Base-by-base conservation (phyloP, 1,140 invertebrate species). In the Chrysomallon squamiferum region DNA sequence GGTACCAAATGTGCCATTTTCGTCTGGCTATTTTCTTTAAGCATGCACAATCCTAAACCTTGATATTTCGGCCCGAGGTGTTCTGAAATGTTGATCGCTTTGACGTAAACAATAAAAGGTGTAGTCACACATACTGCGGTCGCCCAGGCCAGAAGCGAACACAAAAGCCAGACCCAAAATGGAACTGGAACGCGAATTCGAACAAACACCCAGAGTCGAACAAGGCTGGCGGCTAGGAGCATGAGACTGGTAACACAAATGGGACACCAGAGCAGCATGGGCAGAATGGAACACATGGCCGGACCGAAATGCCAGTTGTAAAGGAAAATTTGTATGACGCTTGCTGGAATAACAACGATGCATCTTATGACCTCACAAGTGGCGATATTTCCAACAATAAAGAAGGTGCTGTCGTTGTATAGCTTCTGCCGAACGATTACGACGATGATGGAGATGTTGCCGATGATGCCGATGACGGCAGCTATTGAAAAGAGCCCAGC, bases 361-460 rank as follows among this genome's bases (percentile, higher is more conserved):
- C 50, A 54, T 15, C 50, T 25, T 13, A 54, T 30, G n/a, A 54
- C n/a, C 25, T 54, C 50, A 3, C 22, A 25, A 13, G 25, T 13
- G 50, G 50, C 50, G 50, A 54, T 18, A 27, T 54, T 54, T 1
- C 22, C 50, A 18, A 54, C 50, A 15, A 54, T 15, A 15, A 27
- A 30, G 29, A 54, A 54, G 18, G 29, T 30, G 25, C 15, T 13
- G 22, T 54, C 22, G 9, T 54, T 15, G 29, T 54, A 27, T 22
- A 54, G 50, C 22, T 30, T 25, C 18, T 30, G 50, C 13, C 50
- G 50, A 6, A 54, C 50, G 25, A 54, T 15, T 15, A 54, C 29
- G 50, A 54, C 50, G 25, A 54, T 30, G 22, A 54, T 25, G 11
- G 50, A 9, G 25, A 54, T 54, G 50, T 54, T 54, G 50, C 50